Evolutionary conservation across 2,888 invertebrate species (phyloP), one percentile per base, ranked within the genome.

Genomic region (Torymus aiolomorphi): DNA sequence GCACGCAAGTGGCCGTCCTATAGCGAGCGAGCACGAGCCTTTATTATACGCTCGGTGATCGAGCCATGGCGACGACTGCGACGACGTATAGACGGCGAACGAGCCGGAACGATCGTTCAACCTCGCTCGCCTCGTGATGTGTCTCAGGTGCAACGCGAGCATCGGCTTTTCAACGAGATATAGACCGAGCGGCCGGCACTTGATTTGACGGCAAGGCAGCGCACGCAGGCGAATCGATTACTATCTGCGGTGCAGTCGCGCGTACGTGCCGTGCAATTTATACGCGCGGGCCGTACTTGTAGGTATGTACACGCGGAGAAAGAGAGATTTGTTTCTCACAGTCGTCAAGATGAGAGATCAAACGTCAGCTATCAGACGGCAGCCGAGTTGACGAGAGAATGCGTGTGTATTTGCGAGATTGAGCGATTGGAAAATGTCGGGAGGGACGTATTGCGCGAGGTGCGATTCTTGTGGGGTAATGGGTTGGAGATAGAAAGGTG

Each of bases 71-170:
- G 42, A 42, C 42, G 42, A 42, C 42, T 5, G 8, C 8, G 72
- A 65, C 65, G 31, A 65, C 42, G 80, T 74, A 84, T n/a, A 42
- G 82, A 82, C 66, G 78, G 76, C 77, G 76, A 85, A 83, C 86
- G 84, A 86, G 83, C 82, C 82, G 84, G 84, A 86, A 86, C 85
- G 86, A 82, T 83, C 86, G 82, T 85, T 85, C 86, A 86, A 85
- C 84, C 84, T 80, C 61, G 57, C 69, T 67, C 31, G n/a, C n/a
- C 2, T 49, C 42, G 42, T 42, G 42, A 56, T 24, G 63, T 76
- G 73, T 82, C 42, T 70, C 82, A 82, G 80, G 82, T 84, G 83
- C 81, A 80, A 5, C 42, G 42, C 42, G 42, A 5, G 42, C 42
- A 42, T 42, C 42, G 42, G 42, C 42, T 42, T 42, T 42, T 42